Evolutionary conservation across 2,888 invertebrate species (phyloP), one percentile per base, ranked within the genome.

Genomic region (Microchrysa polita): DNA sequence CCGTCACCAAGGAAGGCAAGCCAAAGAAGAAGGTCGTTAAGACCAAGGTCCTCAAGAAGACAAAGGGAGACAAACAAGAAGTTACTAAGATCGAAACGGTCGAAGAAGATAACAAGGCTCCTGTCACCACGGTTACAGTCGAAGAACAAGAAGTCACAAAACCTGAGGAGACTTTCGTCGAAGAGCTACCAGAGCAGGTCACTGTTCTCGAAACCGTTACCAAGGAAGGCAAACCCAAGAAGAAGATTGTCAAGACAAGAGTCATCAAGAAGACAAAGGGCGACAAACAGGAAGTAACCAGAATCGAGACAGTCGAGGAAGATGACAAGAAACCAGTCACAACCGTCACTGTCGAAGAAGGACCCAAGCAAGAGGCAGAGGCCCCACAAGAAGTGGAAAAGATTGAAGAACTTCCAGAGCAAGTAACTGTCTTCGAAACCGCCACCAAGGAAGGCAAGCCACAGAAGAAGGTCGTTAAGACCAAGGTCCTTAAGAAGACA

Each of bases 241-340:
- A 83, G 79, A 81, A 81, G 78, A 79, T 80, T 18, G 79, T 80
- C 14, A 86, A 84, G 71, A 86, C 83, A 63, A 81, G 85, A 34
- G 79, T 83, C 0, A 82, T 86, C 48, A 86, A 82, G 74, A 86
- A 85, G 78, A 83, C 82, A 0, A 84, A 77, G 76, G 86, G 82
- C 67, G 78, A 81, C 55, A 84, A 82, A 78, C 81, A 85, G 59
- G 86, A 87, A 78, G 79, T 85, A 14, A 87, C 86, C 0, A 84
- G 86, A 82, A 86, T 87, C 61, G 80, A 83, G 67, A 86, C 83
- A 4, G 80, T 84, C 22, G 80, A 80, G 76, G 81, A 84, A 78
- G 85, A 83, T 76, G 83, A 81, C 10, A 80, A 83, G 73, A 77
- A 81, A 75, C 85, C 85, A 7, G 78, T 82, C 75, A 83, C 81